Conservation (phyloP, 2,888 invertebrate genomes). For the Epirrhoe alternata region DNA sequence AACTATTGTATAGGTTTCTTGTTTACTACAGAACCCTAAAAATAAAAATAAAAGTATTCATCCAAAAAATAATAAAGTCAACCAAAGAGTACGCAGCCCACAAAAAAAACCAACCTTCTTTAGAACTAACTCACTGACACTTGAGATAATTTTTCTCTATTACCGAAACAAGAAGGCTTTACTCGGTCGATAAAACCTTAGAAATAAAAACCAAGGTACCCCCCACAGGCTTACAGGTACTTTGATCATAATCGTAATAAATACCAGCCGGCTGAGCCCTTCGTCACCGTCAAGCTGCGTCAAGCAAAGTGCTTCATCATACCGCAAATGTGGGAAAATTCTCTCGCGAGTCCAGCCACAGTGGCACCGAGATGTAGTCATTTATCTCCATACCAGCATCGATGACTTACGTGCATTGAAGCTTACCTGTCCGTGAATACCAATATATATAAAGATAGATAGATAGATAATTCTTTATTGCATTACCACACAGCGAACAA, state of each 20-base stretch:
- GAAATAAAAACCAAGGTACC: neutral
- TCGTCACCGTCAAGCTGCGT: conserved; percentile 29
- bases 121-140: too few species aligned
- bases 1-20: too few species aligned
- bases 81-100: too few species aligned
- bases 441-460: neutral
- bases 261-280: conserved; percentile 15
- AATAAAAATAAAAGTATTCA: too few species aligned
- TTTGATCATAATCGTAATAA: conserved; percentile 29
- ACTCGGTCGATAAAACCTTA: neutral
- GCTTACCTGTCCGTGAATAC: neutral
- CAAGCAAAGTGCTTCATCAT: conserved; percentile 29
- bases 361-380: conserved; percentile 15
- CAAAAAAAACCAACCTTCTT: too few species aligned
- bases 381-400: conserved; percentile 14
- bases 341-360: conserved; percentile 10
- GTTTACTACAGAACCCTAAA: too few species aligned
- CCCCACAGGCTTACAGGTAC: neutral
- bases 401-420: conserved; percentile 12
- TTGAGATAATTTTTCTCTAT: neutral
- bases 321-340: conserved; percentile 36
- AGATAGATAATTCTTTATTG: too few species aligned
- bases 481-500: too few species aligned
- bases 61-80: too few species aligned
- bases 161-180: neutral